These are phyloP conservation scores for Osedax fenrisi DNA, from an alignment of 2,888 invertebrate genomes.

Conservation along the genomic window DNA sequence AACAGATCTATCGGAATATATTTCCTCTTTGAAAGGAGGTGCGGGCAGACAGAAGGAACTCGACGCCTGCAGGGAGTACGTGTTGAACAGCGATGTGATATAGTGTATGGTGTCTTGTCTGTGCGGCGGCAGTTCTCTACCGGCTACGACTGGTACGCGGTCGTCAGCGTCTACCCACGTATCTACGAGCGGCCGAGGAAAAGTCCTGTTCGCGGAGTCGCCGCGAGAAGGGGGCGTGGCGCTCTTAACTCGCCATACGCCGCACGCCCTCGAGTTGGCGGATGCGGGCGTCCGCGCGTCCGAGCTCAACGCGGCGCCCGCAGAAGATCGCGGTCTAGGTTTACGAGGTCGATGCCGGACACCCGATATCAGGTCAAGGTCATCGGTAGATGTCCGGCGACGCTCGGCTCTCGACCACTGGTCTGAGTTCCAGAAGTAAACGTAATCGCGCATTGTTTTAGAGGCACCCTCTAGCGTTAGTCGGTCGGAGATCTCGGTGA, in stretches of 20 bases:
- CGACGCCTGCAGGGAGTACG: not conserved
- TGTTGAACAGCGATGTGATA: not conserved
- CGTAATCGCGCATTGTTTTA: not conserved
- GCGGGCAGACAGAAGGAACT: not conserved
- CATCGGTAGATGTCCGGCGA: not conserved
- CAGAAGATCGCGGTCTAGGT: not conserved
- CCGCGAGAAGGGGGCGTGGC: not conserved
- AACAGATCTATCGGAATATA: too few relatives aligned
- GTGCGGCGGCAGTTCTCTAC: not conserved
- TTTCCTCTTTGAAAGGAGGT: not conserved
- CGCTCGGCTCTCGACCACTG: not conserved
- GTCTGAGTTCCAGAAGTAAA: constrained; percentile 10
- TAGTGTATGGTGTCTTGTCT: not conserved
- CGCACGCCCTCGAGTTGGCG: not conserved
- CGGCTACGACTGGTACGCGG: too few relatives aligned
- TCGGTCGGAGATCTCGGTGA: not conserved
- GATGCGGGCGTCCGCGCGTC: not conserved
- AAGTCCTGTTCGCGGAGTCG: not conserved
- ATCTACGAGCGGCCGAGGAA: not conserved
- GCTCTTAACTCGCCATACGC: not conserved
- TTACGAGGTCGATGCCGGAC: not conserved
- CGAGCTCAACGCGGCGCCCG: not conserved
- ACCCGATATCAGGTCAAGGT: not conserved
- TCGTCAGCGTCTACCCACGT: too few relatives aligned
- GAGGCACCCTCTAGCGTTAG: not conserved